Conservation (phyloP, 1,140 invertebrate species). For the Spodoptera frugiperda region DNA sequence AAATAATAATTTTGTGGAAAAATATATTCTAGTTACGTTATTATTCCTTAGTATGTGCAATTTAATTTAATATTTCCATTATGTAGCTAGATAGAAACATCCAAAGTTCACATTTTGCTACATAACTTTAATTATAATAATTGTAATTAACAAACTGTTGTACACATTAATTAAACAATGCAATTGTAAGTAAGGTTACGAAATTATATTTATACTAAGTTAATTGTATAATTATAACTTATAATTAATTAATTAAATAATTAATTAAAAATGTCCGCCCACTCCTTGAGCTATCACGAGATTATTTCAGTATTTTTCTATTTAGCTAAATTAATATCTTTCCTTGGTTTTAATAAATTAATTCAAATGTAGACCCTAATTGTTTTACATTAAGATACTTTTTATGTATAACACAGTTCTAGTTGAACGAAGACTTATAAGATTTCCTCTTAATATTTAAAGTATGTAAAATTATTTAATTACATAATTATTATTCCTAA, state of each 20-base stretch:
- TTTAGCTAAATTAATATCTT: neutral
- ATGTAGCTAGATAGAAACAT: neutral
- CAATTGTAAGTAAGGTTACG: slow-evolving; percentile 14
- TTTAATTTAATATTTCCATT: neutral
- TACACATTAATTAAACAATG: slow-evolving; percentile 3
- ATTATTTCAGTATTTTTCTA: neutral
- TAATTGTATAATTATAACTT: slow-evolving; percentile 24
- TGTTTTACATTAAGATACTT: too few species aligned
- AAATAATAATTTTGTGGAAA: neutral
- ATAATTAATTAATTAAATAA: neutral
- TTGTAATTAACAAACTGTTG: slow-evolving; percentile 28
- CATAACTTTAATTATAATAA: neutral
- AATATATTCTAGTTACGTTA: neutral
- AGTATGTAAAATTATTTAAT: too few species aligned
- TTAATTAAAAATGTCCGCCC: slow-evolving; percentile 40
- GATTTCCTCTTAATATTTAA: too few species aligned
- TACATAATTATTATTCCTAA: neutral
- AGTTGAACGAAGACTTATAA: too few species aligned
- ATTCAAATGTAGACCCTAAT: too few species aligned
- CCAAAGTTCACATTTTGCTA: slow-evolving; percentile 14
- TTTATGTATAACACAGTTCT: too few species aligned
- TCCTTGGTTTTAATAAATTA: too few species aligned
- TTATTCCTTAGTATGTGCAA: slow-evolving; percentile 5
- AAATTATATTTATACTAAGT: slow-evolving; percentile 15
- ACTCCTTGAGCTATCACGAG: slow-evolving; percentile 21